Conservation (phyloP, 2,888 invertebrate genomes). For the Melinaea menophilus region DNA sequence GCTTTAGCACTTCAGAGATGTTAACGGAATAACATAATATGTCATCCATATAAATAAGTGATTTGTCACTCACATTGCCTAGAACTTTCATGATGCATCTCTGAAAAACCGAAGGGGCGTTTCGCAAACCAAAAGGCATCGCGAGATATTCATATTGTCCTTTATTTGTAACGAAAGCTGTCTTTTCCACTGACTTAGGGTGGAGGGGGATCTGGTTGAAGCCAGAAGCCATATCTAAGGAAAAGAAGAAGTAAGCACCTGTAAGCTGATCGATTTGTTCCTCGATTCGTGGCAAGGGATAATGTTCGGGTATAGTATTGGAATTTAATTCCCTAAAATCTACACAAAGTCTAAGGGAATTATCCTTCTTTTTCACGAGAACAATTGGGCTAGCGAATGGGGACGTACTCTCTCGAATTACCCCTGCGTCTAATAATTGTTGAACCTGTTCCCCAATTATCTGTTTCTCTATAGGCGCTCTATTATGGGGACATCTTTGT, state of each 20-base stretch:
- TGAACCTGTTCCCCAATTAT: conserved; percentile 9
- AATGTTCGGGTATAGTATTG: neutral
- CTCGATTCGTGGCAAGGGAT: neutral
- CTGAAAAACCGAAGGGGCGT: conserved; percentile 44
- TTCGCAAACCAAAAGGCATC: conserved; percentile 29
- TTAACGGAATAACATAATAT: conserved; percentile 25
- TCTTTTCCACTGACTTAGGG: conserved; percentile 25
- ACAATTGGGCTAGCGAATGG: no score
- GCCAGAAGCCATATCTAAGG: conserved; percentile 18
- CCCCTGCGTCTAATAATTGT: no score
- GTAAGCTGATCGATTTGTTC: conserved; percentile 1
- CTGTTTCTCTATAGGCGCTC: conserved; percentile 31
- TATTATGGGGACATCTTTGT: conserved; percentile 27
- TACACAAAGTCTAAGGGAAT: no score
- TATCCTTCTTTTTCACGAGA: no score
- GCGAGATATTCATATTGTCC: conserved; percentile 29
- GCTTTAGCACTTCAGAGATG: conserved; percentile 18
- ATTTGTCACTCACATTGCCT: conserved; percentile 13
- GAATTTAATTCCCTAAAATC: neutral
- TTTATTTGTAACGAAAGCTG: conserved; percentile 28
- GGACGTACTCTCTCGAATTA: no score
- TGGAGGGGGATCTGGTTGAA: conserved; percentile 33
- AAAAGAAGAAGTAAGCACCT: conserved; percentile 1
- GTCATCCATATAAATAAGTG: conserved; percentile 31
- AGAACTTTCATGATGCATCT: conserved; percentile 38